These are phyloP conservation scores for Holotrichia oblita DNA, from an alignment of 1,140 invertebrate genomes.

Conservation along the genomic window DNA sequence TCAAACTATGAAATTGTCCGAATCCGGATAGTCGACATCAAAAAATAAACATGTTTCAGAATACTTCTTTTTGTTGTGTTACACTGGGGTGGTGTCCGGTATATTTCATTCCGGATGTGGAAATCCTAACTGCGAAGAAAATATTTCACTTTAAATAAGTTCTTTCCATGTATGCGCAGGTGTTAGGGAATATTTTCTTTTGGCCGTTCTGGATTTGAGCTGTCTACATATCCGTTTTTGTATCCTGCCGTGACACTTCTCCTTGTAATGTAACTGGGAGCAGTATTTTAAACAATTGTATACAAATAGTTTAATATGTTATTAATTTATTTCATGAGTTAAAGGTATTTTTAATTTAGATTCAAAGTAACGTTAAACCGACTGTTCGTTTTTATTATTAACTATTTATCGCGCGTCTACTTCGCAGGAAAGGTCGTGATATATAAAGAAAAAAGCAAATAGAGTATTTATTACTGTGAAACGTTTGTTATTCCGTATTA, in stretches of 20 bases:
- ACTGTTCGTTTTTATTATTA: conserved; percentile 20
- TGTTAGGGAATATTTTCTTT: background rate
- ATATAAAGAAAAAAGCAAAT: conserved; percentile 17
- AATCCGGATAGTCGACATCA: background rate
- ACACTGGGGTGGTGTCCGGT: background rate
- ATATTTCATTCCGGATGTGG: conserved; percentile 32
- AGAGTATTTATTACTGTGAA: background rate
- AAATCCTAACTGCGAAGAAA: conserved; percentile 4
- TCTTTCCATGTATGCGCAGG: background rate
- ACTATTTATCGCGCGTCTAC: conserved; percentile 16
- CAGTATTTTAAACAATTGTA: conserved; percentile 33
- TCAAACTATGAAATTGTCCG: background rate
- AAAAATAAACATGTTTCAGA: background rate
- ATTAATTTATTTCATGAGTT: conserved; percentile 37
- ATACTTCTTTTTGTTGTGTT: conserved; percentile 23
- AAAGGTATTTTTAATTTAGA: conserved; percentile 33
- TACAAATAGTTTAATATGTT: conserved; percentile 33
- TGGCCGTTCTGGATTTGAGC: background rate
- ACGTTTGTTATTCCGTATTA: background rate
- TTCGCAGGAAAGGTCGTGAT: conserved; percentile 15
- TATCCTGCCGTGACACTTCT: conserved; percentile 15
- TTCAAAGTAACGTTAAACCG: background rate
- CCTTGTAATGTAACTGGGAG: conserved; percentile 11
- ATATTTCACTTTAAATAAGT: background rate
- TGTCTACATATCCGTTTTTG: conserved; percentile 37